Evolutionary conservation across 2,113 vertebrate genomes (phyloP), one percentile per base, ranked within the genome.

Genomic region (Rhineura floridana): DNA sequence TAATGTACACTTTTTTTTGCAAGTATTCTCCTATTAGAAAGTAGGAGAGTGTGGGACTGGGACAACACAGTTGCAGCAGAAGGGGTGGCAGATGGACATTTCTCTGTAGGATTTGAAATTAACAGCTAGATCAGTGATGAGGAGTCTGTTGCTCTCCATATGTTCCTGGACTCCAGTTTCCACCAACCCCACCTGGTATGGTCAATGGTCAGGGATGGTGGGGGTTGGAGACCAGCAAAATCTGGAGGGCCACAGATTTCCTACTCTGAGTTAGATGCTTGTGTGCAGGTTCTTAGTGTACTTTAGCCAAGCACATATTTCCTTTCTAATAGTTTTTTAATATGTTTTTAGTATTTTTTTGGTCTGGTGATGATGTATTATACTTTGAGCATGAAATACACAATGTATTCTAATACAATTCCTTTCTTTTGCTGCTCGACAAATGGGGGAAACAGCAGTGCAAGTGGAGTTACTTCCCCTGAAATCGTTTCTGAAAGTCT

Each of bases 401-500:
- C 36, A 44, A 39, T 72, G 46, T 44, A 70, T 81, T 81, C 65
- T 84, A 4, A 65, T 65, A 39, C 42, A 3, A 0, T 79, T 82
- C 0, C 67, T 85, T 89, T 86, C 25, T 94, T 55, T 88, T 70
- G 81, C 84, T 87, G 1, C 36, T 83, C 44, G 46, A 25, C 86
- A 83, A 92, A 84, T 69, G 72, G 28, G 44, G 77, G 82, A 79
- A 36, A 84, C 12, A 48, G 55, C 39, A 44, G 30, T 87, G 52
- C 62, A 86, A 39, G 11, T 1, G 11, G 77, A 84, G 84, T 52
- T 59, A 33, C 59, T 90, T 5, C 0, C 1, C 90, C 33, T 84
- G 81, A 94, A 82, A 44, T 81, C 50, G 33, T 67, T 84, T 81
- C 30, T 92, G 85, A 85, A 93, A 78, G 28, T 48, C 30, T 87